Evolutionary conservation across 2,797 vertebrate species (phyloP).

Genomic region (Artibeus jamaicensis): DNA sequence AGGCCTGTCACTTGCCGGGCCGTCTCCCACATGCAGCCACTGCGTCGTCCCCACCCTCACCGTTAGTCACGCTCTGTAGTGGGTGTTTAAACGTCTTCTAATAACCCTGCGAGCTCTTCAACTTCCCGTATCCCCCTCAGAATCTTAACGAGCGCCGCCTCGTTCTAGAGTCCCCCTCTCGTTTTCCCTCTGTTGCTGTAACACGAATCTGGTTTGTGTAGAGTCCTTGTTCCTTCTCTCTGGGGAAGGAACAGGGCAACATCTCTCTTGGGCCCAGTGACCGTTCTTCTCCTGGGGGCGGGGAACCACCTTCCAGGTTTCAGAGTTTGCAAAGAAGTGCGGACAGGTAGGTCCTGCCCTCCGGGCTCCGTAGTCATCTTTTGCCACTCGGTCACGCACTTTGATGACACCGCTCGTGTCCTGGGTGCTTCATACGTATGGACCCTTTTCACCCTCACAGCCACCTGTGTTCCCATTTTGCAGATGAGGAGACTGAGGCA

Average conservation of each 20-base stretch:
- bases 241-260: background rate
- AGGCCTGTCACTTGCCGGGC: constrained; percentile 53
- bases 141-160: constrained; percentile 64
- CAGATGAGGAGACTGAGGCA: background rate
- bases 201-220: constrained; percentile 5
- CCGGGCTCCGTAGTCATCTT: background rate
- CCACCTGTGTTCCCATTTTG: background rate
- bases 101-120: constrained; percentile 55
- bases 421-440: background rate
- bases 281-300: background rate
- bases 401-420: background rate
- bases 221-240: background rate
- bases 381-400: background rate
- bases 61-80: constrained; percentile 59
- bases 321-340: background rate
- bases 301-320: background rate
- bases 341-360: background rate
- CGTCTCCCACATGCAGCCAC: constrained; percentile 67
- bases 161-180: constrained; percentile 15
- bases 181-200: constrained; percentile 25
- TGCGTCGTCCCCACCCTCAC: constrained; percentile 50
- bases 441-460: background rate
- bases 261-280: background rate
- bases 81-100: constrained; percentile 64
- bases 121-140: constrained; percentile 46